Conservation (phyloP, 2,113 vertebrate species). For the Alethe diademata region DNA sequence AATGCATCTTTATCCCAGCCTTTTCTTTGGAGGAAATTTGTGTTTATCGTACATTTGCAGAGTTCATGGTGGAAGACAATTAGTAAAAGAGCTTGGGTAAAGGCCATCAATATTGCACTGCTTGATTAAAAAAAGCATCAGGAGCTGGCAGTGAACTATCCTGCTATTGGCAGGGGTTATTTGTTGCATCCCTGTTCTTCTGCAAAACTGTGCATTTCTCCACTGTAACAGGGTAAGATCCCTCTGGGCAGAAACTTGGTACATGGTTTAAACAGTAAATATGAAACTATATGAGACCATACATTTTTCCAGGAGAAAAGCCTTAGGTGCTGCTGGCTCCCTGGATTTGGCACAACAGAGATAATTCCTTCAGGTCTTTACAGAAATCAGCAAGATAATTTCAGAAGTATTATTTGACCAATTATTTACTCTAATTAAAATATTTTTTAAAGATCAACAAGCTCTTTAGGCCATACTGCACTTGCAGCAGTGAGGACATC, state of each 20-base stretch:
- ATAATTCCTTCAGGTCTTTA: background rate
- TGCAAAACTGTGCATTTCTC: background rate
- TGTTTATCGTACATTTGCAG: constrained; percentile 47
- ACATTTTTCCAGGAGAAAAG: background rate
- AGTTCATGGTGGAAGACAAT: constrained; percentile 61
- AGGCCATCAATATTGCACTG: constrained; percentile 66
- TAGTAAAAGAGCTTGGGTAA: constrained; percentile 58
- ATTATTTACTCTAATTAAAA: background rate
- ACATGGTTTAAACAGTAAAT: background rate
- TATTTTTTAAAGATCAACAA: background rate
- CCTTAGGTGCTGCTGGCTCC: background rate
- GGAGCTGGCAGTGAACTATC: constrained; percentile 41
- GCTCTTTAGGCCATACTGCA: background rate
- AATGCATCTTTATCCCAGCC: background rate
- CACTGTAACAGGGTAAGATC: constrained; percentile 2
- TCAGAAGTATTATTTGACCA: background rate
- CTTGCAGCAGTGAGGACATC: background rate
- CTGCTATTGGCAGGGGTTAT: constrained; percentile 54
- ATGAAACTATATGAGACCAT: background rate
- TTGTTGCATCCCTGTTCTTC: constrained; percentile 21
- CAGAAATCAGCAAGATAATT: background rate
- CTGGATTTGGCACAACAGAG: background rate
- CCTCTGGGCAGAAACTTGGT: background rate
- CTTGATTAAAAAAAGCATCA: constrained; percentile 63
- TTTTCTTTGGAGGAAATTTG: constrained; percentile 32